Evolutionary conservation across 2,888 invertebrate genomes (phyloP), one percentile per base, ranked within the genome.

Genomic region (Tridacna crocea): DNA sequence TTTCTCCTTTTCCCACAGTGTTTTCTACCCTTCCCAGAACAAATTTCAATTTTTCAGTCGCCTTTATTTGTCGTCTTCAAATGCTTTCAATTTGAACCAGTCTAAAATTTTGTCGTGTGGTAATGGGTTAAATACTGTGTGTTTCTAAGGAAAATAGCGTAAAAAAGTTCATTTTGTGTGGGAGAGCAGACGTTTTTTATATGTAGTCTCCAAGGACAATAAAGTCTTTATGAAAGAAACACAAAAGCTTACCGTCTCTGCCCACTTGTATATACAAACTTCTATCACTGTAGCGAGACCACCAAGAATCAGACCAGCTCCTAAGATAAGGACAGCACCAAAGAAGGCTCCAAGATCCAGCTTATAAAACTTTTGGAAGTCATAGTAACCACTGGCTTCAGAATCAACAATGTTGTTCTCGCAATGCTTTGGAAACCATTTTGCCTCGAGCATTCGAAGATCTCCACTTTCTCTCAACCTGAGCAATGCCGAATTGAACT

Each of bases 321-420:
- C 87, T 24, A 92, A 81, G 3, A 92, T 78, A 8, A 91, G 84
- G 17, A 92, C 79, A 3, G 90, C 91, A 15, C 92, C 90, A 27
- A 91, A 91, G 79, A 92, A 91, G 3, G 90, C 86, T 0, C 89
- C 91, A 0, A 92, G 83, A 36, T 91, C 90, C 0, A 92, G 84
- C 24, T 79, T 22, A 72, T 80, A 78, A 72, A 85, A 88, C 27
- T 24, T 36, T 19, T 24, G 70, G n/a, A 77, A 55, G n/a, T 60
- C 55, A 70, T 70, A 77, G 13, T n/a, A 27, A 27, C 85, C 85
- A 19, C 82, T 84, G 8, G 74, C 75, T 19, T 77, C 66, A 0
- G 74, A 72, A 65, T 89, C 87, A n/a, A 87, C 72, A 22, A 88
- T 77, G 55, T 80, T 83, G 47, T 77, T 80, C 11, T 78, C 72